Evolutionary conservation across 2,888 invertebrate genomes (phyloP), one percentile per base, ranked within the genome.

Genomic region (Selenia dentaria): DNA sequence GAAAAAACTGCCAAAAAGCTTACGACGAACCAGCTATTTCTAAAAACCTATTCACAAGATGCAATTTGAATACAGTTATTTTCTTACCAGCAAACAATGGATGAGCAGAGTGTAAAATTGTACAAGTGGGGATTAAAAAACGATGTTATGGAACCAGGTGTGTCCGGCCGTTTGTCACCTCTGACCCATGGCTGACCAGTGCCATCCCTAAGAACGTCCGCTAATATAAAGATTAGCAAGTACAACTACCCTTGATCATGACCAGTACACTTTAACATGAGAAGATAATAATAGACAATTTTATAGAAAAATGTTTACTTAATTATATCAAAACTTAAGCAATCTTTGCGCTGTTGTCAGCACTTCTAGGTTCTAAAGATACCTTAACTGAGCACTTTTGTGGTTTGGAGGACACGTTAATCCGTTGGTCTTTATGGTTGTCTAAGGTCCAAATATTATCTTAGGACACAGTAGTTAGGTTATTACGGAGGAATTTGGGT

Each of bases 161-260:
- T 58, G 67, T 58, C 49, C 29, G 85, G 77, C 87, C 88, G 89
- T 89, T 89, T 70, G 77, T 86, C 83, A 89, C 89, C 89, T 87
- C 68, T 89, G 89, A 89, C 89, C 89, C 87, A 68, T 62, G 85
- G 72, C 70, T 79, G 84, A 84, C 87, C 82, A 80, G 76, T 74
- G 53, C 48, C 18, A 42, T 62, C 64, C 62, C 59, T 51, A 48
- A 55, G 55, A 64, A 50, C 50, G 47, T 66, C 59, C 60, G 76
- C 77, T 69, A 74, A 79, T 74, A 67, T 67, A 59, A 62, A 57
- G 66, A 78, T 79, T 76, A 72, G 77, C 77, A 70, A 69, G 40
- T 63, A 58, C 46, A 16, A 69, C 39, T 63, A 58, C 47, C 67
- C 68, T 67, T 72, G 72, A 67, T 67, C 59, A 36, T 27, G 36